These are phyloP conservation scores for Allygus modestus DNA, from an alignment of 2,888 invertebrate genomes.

Conservation along the genomic window DNA sequence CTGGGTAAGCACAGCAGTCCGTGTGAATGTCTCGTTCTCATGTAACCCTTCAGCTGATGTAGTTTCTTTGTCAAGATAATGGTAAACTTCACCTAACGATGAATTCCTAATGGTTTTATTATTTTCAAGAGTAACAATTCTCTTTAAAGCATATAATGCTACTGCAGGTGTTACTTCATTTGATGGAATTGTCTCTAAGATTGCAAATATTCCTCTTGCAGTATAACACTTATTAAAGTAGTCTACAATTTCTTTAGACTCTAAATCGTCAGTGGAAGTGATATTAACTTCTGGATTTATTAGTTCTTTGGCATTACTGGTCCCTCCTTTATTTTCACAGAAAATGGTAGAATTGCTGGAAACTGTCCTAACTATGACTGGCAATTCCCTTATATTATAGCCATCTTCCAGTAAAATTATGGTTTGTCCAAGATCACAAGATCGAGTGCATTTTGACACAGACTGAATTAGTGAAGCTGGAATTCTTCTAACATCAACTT, in stretches of 20 bases:
- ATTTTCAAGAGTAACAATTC: constrained; percentile 75
- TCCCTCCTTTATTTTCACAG: constrained; percentile 53
- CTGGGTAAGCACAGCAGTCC: constrained; percentile 75
- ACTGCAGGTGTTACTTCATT: constrained; percentile 76
- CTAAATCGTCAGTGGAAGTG: constrained; percentile 53
- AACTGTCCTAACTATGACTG: constrained; percentile 78
- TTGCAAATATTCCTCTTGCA: constrained; percentile 73
- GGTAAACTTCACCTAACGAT: constrained; percentile 67
- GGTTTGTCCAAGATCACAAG: constrained; percentile 73
- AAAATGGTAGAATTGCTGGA: constrained; percentile 62
- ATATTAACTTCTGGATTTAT: constrained; percentile 51
- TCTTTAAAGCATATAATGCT: constrained; percentile 75
- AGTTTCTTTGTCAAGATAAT: constrained; percentile 63
- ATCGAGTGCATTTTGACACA: constrained; percentile 31
- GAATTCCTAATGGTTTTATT: constrained; percentile 69
- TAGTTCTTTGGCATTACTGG: constrained; percentile 3
- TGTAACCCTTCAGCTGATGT: constrained; percentile 25
- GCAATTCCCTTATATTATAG: constrained; percentile 82
- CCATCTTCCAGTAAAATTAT: constrained; percentile 83
- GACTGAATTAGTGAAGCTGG: neutral
- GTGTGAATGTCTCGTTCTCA: constrained; percentile 73
- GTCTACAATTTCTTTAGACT: constrained; percentile 72
- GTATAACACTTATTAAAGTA: constrained; percentile 72
- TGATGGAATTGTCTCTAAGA: constrained; percentile 75
- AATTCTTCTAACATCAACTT: neutral